Conservation (phyloP, 2,888 invertebrate species). For the Laspeyria flexula region DNA sequence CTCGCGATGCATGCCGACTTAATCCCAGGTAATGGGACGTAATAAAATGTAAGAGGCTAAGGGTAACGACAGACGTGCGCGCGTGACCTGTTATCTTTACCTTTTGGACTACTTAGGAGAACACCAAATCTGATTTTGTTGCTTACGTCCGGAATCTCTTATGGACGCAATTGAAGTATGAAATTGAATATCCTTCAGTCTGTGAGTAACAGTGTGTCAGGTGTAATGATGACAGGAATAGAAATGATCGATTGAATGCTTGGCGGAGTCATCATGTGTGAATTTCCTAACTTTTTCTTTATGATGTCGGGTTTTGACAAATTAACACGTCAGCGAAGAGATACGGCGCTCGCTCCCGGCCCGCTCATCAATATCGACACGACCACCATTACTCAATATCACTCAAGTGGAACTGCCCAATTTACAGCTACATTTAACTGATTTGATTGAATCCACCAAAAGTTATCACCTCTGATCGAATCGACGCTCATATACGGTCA, state of each 20-base stretch:
- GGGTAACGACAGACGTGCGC: slow-evolving; percentile 80
- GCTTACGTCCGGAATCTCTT: slow-evolving; percentile 35
- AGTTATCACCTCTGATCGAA: slow-evolving; percentile 64
- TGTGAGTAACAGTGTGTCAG: not conserved
- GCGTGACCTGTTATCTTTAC: slow-evolving; percentile 78
- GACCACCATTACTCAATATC: slow-evolving; percentile 81
- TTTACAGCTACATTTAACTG: slow-evolving; percentile 84
- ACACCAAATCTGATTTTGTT: slow-evolving; percentile 65
- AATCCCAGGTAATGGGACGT: slow-evolving; percentile 80
- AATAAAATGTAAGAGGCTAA: slow-evolving; percentile 83
- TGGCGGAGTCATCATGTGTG: slow-evolving; percentile 44
- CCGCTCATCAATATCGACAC: slow-evolving; percentile 76
- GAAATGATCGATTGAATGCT: slow-evolving; percentile 32
- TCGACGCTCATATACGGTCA: slow-evolving; percentile 43
- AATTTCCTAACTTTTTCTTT: slow-evolving; percentile 68
- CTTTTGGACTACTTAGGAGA: slow-evolving; percentile 63
- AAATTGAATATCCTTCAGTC: slow-evolving; percentile 19
- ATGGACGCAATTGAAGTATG: slow-evolving; percentile 23
- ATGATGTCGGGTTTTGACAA: slow-evolving; percentile 77
- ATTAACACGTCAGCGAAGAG: slow-evolving; percentile 74
- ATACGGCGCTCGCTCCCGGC: slow-evolving; percentile 64
- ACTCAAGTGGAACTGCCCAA: slow-evolving; percentile 82
- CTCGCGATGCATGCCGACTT: slow-evolving; percentile 74
- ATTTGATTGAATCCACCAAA: slow-evolving; percentile 79
- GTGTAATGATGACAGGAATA: slow-evolving; percentile 13